These are phyloP conservation scores for Plectus sambesii DNA, from an alignment of 1,140 invertebrate species.

Conservation along the genomic window DNA sequence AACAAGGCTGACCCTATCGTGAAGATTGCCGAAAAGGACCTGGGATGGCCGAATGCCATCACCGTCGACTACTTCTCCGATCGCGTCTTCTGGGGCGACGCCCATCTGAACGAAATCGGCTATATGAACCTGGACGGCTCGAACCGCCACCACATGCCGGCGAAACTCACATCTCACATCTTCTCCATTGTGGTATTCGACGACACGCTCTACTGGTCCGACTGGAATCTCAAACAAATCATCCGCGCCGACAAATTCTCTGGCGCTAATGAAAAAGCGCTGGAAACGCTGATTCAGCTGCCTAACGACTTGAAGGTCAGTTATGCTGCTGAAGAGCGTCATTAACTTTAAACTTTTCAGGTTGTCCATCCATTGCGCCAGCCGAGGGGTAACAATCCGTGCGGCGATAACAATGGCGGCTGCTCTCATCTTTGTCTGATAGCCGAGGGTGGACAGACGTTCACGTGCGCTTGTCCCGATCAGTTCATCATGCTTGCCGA, in stretches of 20 bases:
- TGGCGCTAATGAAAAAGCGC: conserved; percentile 60
- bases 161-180: conserved; percentile 69
- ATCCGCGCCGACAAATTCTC: conserved; percentile 73
- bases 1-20: conserved; percentile 55
- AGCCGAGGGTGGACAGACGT: conserved; percentile 61
- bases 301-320: conserved; percentile 78
- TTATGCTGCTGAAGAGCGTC: conserved; percentile 15
- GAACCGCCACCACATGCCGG: conserved; percentile 58
- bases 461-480: conserved; percentile 77
- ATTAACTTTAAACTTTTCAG: neutral
- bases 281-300: conserved; percentile 81
- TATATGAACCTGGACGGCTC: conserved; percentile 65
- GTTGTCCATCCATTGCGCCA: conserved; percentile 28
- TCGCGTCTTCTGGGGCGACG: conserved; percentile 82
- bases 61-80: conserved; percentile 94
- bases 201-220: conserved; percentile 89
- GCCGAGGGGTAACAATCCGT: conserved; percentile 67
- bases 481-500: conserved; percentile 71
- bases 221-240: conserved; percentile 78
- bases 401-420: conserved; percentile 80
- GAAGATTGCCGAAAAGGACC: conserved; percentile 62
- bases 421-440: conserved; percentile 93
- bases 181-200: conserved; percentile 87
- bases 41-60: conserved; percentile 94
- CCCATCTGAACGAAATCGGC: conserved; percentile 93